A percentile compares a stretch with the other conserved stretches of the same genome.
Evolutionary conservation across 1,140 invertebrate genomes (phyloP).

Genomic region (Papilio dardanus): DNA sequence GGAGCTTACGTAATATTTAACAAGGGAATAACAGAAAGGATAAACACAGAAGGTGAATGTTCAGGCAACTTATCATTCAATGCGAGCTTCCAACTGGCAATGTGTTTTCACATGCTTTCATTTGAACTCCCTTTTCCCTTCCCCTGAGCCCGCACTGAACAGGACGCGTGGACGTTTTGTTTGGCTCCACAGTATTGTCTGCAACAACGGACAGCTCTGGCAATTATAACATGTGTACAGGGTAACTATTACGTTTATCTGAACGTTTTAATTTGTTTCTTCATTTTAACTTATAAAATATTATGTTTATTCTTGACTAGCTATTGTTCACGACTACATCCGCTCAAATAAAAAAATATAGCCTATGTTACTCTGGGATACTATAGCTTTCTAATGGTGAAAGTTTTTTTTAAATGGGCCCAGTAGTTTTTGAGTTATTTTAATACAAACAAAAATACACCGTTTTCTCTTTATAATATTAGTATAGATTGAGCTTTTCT

Average conservation of each 20-base stretch:
- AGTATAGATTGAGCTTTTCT: too few species aligned
- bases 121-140: not conserved
- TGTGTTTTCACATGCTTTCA: conserved; percentile 29
- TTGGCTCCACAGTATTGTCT: conserved; percentile 27
- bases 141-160: not conserved
- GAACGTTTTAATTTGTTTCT: not conserved
- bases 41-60: conserved; percentile 19
- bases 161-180: not conserved
- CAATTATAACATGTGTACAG: not conserved
- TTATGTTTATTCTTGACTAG: not conserved
- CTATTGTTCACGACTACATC: not conserved
- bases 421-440: too few species aligned
- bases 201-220: conserved; percentile 12
- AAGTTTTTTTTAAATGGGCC: too few species aligned
- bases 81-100: conserved; percentile 14
- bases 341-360: too few species aligned
- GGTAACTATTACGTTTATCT: not conserved
- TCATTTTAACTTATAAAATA: not conserved
- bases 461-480: too few species aligned
- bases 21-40: conserved; percentile 8
- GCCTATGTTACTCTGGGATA: too few species aligned
- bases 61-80: conserved; percentile 33
- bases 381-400: too few species aligned
- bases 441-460: too few species aligned
- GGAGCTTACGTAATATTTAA: not conserved